These are phyloP conservation scores for Otolemur garnettii DNA, from an alignment of 2,113 vertebrate species.

Conservation along the genomic window DNA sequence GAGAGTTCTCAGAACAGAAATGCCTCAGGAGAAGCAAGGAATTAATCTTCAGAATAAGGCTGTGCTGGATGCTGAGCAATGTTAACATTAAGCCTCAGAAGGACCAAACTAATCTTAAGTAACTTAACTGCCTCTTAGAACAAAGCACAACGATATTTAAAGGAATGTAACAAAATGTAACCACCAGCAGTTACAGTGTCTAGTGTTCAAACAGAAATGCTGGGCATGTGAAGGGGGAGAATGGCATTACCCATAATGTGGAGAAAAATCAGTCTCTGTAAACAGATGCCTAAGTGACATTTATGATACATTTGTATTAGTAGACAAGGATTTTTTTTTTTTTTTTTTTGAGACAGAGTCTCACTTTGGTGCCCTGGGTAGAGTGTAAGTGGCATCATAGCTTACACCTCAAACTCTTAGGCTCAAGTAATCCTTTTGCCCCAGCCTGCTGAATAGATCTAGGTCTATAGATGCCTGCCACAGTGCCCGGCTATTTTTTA, in stretches of 20 bases:
- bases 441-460: too few relatives aligned
- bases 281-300: not conserved
- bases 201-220: not conserved
- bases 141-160: not conserved
- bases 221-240: not conserved
- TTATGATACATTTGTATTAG: not conserved
- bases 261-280: not conserved
- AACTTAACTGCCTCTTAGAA: not conserved
- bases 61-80: not conserved
- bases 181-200: not conserved
- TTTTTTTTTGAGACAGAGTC: too few relatives aligned
- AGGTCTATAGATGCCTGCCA: too few relatives aligned
- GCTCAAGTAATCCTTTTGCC: too few relatives aligned
- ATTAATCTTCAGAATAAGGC: not conserved
- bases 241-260: fast-evolving
- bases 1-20: not conserved
- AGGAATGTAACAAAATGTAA: not conserved
- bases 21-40: not conserved
- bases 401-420: too few relatives aligned
- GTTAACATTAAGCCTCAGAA: not conserved
- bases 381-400: too few relatives aligned
- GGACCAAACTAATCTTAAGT: not conserved
- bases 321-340: too few relatives aligned
- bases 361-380: too few relatives aligned
- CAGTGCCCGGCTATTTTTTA: too few relatives aligned